Evolutionary conservation across 2,888 invertebrate species (phyloP), one percentile per base, ranked within the genome.

Genomic region (Allacma fusca): DNA sequence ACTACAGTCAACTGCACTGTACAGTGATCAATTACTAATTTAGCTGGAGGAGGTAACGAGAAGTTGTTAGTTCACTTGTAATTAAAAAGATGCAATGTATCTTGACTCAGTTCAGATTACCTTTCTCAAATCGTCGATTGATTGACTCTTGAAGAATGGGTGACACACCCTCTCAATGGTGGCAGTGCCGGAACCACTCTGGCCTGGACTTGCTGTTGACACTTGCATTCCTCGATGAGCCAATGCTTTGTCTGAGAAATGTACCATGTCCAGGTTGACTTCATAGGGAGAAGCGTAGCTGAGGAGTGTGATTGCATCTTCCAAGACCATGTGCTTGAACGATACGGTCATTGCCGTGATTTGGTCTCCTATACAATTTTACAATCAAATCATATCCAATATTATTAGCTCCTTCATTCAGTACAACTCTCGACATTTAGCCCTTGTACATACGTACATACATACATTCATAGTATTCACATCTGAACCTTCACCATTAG

Each of bases 271-370:
- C 79, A 96, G 88, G 81, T 92, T 91, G 21, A 95, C 93, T 78
- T 94, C 94, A 86, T 96, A 96, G 0, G 96, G 96, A 57, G 95
- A 95, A 7, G 96, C 96, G 82, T 96, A 94, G 80, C 95, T 94
- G 62, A 97, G 88, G 80, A 97, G 94, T 1, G 94, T 93, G 74
- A 96, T 88, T 0, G 96, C 96, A 85, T 97, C 96, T 86, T 96
- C 95, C 85, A 93, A 91, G 0, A 95, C 95, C 88, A 95, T 95
- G 81, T 94, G 94, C 75, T 92, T 91, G 86, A 96, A 94, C 85
- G 93, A 93, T 73, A 96, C 94, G 74, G 93, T 94, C 79, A 96
- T 92, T 83, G 93, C 92, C 83, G 92, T 91, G 83, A 97, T 95
- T 82, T 94, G 91, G 87, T 96, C 96, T 80, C 96, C 96, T 95